These are phyloP conservation scores for Sarcophaga variegata DNA, from an alignment of 2,888 invertebrate genomes.

Conservation along the genomic window DNA sequence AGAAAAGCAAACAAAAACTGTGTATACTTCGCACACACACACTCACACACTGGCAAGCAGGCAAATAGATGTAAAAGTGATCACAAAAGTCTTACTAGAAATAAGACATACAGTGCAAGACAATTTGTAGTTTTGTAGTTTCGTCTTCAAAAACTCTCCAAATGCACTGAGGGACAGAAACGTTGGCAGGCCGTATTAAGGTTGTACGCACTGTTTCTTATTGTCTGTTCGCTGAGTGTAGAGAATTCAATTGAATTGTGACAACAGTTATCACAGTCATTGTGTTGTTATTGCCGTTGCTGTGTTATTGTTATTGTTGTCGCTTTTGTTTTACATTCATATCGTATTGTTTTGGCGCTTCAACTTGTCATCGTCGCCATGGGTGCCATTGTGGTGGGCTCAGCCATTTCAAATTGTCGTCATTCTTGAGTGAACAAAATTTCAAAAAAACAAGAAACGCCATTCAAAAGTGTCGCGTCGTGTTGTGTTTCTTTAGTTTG, in stretches of 20 bases:
- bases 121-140: constrained; percentile 60
- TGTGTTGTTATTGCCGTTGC: constrained; percentile 4
- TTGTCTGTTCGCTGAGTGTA: constrained; percentile 8
- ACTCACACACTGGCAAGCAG: background rate
- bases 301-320: constrained; percentile 10
- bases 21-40: constrained; percentile 16
- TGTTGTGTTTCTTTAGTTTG: constrained; percentile 64
- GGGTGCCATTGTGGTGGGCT: constrained; percentile 74
- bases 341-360: constrained; percentile 67
- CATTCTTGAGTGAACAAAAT: constrained; percentile 78
- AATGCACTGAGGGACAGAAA: background rate
- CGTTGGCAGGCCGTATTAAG: background rate
- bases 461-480: constrained; percentile 71
- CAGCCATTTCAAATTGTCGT: constrained; percentile 78
- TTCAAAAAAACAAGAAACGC: constrained; percentile 68
- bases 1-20: no score
- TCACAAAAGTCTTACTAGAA: constrained; percentile 46
- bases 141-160: constrained; percentile 56
- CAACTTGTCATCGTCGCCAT: constrained; percentile 68
- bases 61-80: constrained; percentile 53
- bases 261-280: constrained; percentile 38
- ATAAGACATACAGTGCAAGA: constrained; percentile 1
- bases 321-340: constrained; percentile 47
- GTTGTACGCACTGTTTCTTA: constrained; percentile 49
- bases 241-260: constrained; percentile 40